Conservation (phyloP, 2,797 vertebrate species). For the Scolopax rusticola region DNA sequence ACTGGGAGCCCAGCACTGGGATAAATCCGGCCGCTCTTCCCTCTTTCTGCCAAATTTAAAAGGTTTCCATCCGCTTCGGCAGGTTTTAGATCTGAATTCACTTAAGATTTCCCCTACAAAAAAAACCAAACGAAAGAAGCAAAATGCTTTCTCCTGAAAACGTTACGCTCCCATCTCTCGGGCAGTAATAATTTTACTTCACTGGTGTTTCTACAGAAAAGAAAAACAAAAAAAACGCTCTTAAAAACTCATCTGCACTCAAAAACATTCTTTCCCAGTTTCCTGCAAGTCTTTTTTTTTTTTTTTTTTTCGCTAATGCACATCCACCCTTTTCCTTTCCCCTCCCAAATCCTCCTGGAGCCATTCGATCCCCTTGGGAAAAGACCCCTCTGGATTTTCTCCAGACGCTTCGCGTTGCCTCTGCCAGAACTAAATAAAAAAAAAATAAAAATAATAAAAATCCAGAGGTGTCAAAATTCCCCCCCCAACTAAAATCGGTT, state of each 20-base stretch:
- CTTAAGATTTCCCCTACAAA: background rate
- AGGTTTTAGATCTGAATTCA: slow-evolving; percentile 27
- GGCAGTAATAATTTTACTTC: background rate
- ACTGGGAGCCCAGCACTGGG: background rate
- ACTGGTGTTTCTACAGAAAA: background rate
- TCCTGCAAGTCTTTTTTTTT: slow-evolving; percentile 29
- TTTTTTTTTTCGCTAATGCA: background rate
- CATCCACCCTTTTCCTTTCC: background rate
- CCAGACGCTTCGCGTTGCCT: background rate
- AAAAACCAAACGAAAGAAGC: background rate
- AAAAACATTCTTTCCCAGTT: background rate
- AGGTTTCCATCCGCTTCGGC: background rate
- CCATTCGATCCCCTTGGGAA: background rate
- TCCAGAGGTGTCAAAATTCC: background rate
- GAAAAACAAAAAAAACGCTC: background rate
- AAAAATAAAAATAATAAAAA: background rate
- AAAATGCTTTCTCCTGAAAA: background rate
- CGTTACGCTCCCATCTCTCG: background rate
- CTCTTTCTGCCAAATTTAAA: background rate
- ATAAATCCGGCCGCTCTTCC: background rate
- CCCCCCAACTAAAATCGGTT: background rate
- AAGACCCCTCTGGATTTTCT: background rate
- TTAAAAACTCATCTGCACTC: slow-evolving; percentile 34
- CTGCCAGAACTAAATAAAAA: background rate
- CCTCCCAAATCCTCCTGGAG: background rate